Evolutionary conservation across 1,140 invertebrate genomes (phyloP), one percentile per base, ranked within the genome.

Genomic region (Drosophila pallidifrons): DNA sequence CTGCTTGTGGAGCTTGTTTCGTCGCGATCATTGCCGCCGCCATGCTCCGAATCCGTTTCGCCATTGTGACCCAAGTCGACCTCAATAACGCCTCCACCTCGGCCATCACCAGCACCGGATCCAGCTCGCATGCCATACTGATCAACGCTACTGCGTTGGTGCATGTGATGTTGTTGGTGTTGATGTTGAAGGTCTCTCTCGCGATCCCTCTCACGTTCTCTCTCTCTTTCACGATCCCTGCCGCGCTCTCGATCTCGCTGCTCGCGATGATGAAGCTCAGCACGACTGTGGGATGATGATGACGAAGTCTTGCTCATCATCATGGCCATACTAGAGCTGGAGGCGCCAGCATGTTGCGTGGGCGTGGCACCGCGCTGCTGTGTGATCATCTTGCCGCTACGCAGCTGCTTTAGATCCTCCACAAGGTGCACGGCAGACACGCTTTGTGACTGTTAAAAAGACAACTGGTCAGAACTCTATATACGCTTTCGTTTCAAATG

Each of bases 341-440:
- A 75, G 20, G 81, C 82, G 5, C 80, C 82, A 13, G 47, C 46
- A 54, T 75, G 65, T 15, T 89, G 85, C 5, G 74, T 87, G 38
- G 82, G 87, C 6, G 88, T 95, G 91, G 63, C 93, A 73, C 80
- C 94, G 71, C 92, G 93, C 91, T 90, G 85, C 77, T 94, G 93
- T 11, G 95, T 94, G 3, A 95, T 93, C 38, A 94, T 91, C 93
- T 96, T 96, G 6, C 97, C 97, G 78, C 94, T 94, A 85, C 97
- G 95, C 65, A 97, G 93, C 86, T 96, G 94, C 91, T 98, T 96
- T 61, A 98, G 94, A 88, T 98, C 97, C 93, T 98, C 96, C 7
- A 97, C 97, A 64, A 98, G 93, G 73, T 97, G 96, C 91, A 97
- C 95, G n/a, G 97, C 96, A 72, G 97, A 96, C 59, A 97, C 95